Percentiles rank a stretch among this genome's conserved stretches.
phyloP scores from a whole-genome alignment of 2,113 vertebrate genomes.

The Pseudonaja textilis region DNA sequence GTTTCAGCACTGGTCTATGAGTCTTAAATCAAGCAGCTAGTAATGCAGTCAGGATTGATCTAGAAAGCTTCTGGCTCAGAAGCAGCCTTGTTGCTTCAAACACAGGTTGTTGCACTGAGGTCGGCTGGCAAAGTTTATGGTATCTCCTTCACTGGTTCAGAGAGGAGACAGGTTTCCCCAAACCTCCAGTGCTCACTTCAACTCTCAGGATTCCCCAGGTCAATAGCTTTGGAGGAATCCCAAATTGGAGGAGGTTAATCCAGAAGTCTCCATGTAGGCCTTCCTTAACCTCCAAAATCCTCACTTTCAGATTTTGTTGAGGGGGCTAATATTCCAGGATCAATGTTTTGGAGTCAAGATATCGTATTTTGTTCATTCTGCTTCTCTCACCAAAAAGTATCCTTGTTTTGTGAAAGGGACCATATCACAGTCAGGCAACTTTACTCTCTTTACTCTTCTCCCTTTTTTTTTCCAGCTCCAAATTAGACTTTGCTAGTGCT shows the following conservation, averaged over 20 bases:
- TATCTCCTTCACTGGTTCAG: not conserved
- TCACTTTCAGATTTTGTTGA: not conserved
- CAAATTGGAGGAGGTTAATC: not conserved
- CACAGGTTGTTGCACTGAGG: not conserved
- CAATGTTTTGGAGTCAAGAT: not conserved
- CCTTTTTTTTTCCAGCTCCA: not conserved
- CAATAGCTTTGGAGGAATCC: not conserved
- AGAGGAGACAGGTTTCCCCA: not conserved
- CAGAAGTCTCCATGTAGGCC: not conserved
- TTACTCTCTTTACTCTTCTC: not conserved
- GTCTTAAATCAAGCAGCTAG: not conserved
- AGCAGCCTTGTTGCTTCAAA: not conserved
- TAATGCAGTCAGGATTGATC: not conserved
- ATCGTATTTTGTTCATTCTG: not conserved
- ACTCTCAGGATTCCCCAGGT: not conserved
- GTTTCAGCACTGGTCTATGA: not conserved
- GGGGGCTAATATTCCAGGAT: not conserved
- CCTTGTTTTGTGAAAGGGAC: not conserved
- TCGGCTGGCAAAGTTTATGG: not conserved
- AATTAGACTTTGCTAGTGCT: not conserved
- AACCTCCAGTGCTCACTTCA: not conserved
- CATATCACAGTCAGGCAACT: not conserved
- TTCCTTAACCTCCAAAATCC: not conserved
- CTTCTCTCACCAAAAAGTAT: not conserved
- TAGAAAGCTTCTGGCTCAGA: not conserved